A percentile compares a stretch with the other conserved stretches of the same genome.
Conservation (phyloP, 2,888 invertebrate genomes). For the Vanessa cardui region DNA sequence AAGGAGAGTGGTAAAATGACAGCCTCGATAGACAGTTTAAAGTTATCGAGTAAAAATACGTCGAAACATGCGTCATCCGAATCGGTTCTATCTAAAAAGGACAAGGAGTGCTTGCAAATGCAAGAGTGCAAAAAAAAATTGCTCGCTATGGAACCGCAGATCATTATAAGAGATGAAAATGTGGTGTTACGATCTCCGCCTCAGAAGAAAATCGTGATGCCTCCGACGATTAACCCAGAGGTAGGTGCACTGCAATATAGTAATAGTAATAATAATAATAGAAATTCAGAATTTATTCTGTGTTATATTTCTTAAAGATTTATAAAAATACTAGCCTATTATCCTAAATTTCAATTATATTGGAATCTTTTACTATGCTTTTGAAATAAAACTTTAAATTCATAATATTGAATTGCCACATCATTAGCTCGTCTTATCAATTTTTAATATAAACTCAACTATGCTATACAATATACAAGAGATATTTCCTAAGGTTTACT, state of each 20-base stretch:
- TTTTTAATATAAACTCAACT: too few species aligned
- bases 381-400: too few species aligned
- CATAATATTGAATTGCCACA: too few species aligned
- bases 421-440: too few species aligned
- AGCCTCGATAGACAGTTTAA: conserved; percentile 75
- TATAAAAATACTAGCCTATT: too few species aligned
- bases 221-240: conserved; percentile 74
- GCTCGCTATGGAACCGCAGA: conserved; percentile 75
- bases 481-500: too few species aligned
- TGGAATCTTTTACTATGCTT: too few species aligned
- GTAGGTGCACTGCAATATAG: conserved; percentile 48
- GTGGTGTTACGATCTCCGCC: conserved; percentile 74
- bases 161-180: conserved; percentile 78
- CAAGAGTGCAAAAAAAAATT: conserved; percentile 79
- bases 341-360: too few species aligned
- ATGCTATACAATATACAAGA: too few species aligned
- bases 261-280: too few species aligned
- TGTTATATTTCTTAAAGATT: too few species aligned
- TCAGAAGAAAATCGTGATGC: conserved; percentile 79
- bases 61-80: conserved; percentile 79
- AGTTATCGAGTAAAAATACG: conserved; percentile 73
- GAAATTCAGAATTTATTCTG: too few species aligned
- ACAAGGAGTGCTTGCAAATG: conserved; percentile 75
- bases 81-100: conserved; percentile 74
- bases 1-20: conserved; percentile 74